Percentiles rank a stretch among this genome's conserved stretches.
Evolutionary conservation across 2,797 vertebrate species (phyloP).

Genomic region (Borostomias antarcticus): DNA sequence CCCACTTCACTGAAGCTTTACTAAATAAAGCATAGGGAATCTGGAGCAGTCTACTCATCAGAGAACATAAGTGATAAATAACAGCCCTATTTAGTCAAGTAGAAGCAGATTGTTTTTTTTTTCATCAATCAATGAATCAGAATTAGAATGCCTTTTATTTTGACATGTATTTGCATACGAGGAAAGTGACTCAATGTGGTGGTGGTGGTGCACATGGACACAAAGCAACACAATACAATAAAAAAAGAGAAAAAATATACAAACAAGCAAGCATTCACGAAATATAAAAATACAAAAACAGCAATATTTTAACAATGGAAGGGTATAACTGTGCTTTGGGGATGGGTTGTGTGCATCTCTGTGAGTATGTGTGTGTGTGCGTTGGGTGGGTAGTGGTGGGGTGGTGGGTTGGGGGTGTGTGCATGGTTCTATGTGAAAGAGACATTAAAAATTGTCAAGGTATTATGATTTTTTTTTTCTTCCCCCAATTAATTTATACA

Average conservation of each 20-base stretch:
- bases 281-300: too few species aligned
- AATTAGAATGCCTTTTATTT: too few species aligned
- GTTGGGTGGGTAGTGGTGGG: not conserved
- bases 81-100: conserved; percentile 20
- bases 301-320: too few species aligned
- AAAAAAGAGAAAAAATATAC: too few species aligned
- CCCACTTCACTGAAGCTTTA: conserved; percentile 44
- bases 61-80: conserved; percentile 41
- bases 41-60: conserved; percentile 48
- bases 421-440: conserved; percentile 17
- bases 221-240: too few species aligned
- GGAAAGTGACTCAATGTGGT: too few species aligned
- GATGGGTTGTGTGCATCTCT: conserved; percentile 19
- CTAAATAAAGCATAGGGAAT: conserved; percentile 44
- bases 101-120: conserved; percentile 43
- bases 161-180: too few species aligned
- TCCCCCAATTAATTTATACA: conserved; percentile 42
- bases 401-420: conserved; percentile 2
- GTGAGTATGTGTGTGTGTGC: conserved; percentile 19
- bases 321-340: too few species aligned
- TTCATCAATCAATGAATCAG: conserved; percentile 33
- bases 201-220: too few species aligned
- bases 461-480: conserved; percentile 26
- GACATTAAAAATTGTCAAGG: conserved; percentile 30
- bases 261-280: too few species aligned